These are phyloP conservation scores for Xanthia icteritia DNA, from an alignment of 2,888 invertebrate species.

Conservation along the genomic window DNA sequence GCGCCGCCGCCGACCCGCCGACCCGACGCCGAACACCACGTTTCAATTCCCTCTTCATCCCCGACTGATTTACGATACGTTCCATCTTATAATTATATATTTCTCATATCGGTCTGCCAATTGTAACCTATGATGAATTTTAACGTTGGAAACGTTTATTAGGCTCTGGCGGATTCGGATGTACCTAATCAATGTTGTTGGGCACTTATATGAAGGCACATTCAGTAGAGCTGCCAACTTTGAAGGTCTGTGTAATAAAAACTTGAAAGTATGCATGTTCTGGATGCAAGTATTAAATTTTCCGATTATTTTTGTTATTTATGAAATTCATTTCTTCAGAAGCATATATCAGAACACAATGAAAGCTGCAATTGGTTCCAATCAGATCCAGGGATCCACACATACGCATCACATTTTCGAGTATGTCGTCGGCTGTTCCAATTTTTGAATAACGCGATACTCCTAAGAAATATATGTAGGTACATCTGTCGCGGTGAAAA, in stretches of 20 bases:
- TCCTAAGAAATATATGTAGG: background rate
- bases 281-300: constrained; percentile 4
- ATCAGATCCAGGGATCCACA: background rate
- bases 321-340: background rate
- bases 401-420: background rate
- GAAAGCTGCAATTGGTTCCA: background rate
- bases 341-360: background rate
- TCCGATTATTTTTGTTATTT: background rate
- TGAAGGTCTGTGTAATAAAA: constrained; percentile 17
- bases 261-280: constrained; percentile 2
- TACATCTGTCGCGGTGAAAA: background rate
- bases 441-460: background rate
- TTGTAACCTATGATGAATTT: constrained; percentile 56
- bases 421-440: background rate
- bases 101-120: constrained; percentile 61
- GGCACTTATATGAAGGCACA: constrained; percentile 22
- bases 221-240: constrained; percentile 39
- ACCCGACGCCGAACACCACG: constrained; percentile 74
- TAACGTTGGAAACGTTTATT: constrained; percentile 41
- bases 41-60: constrained; percentile 84
- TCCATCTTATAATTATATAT: constrained; percentile 71
- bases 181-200: constrained; percentile 25
- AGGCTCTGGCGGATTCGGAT: constrained; percentile 30
- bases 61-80: constrained; percentile 84
- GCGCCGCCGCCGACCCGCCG: constrained; percentile 66